Evolutionary conservation across 2,888 invertebrate genomes (phyloP), one percentile per base, ranked within the genome.

Genomic region (Cantharis flavilabris): DNA sequence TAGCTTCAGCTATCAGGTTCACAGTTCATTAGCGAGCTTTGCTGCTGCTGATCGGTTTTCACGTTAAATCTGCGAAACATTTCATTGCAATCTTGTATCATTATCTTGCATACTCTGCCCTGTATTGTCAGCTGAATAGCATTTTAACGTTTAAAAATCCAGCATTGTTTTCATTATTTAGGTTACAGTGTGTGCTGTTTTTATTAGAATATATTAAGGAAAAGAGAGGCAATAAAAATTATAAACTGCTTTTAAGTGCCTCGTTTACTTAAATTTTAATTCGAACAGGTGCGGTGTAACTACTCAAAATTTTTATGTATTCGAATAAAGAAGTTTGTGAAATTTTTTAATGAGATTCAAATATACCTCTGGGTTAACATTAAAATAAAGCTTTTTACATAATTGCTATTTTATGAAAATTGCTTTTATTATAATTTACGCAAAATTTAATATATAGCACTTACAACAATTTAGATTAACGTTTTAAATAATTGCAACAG

Each of bases 1-100:
- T 73, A 79, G 79, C 78, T 80, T 81, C 79, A 85, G 85, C 85
- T 86, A 86, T 86, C 87, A 83, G 84, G 83, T 86, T 86, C 85
- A 86, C 87, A 84, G 86, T 86, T 86, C 86, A 87, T 87, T 87
- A 86, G 85, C 84, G 82, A 82, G 84, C 84, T 84, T 83, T 84
- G 84, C 84, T 83, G 85, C 82, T 83, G 84, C 82, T 83, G 83
- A 83, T 82, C 83, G 83, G 83, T 82, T 81, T 83, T 83, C 83
- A 83, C 81, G 83, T 82, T 80, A 80, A 82, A 84, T 82, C 80
- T 80, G 79, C 79, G 80, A 80, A 80, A 81, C 78, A 77, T 79
- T 78, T 82, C 82, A 81, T 80, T 81, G 80, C 79, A 79, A 78
- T 76, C 76, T 76, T 77, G 77, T 79, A 77, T 78, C 80, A 80